Evolutionary conservation across 2,113 vertebrate species (phyloP), one percentile per base, ranked within the genome.

Genomic region (Cololabis saira): DNA sequence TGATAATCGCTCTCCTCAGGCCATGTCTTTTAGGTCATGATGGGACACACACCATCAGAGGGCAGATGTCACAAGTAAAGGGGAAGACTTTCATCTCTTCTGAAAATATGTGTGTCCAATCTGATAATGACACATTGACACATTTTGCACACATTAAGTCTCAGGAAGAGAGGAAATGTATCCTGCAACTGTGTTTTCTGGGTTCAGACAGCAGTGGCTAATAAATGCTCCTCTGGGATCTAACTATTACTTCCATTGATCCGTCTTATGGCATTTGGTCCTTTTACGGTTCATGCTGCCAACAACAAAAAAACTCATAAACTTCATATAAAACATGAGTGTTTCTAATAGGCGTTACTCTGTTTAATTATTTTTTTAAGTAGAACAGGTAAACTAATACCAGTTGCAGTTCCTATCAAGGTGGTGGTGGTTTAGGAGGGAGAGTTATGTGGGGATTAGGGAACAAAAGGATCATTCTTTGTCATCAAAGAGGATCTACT

Each of bases 381-480:
- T 60, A 40, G 66, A 82, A 59, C 51, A 80, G 68, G 67, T 62
- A 75, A 79, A 78, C 37, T 42, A 88, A 90, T 72, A 78, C 79
- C 27, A 37, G 33, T 37, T 37, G 33, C 33, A 37, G 33, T 37
- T 37, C 6, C 33, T 11, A 37, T 37, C 33, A 67, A 13, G 8
- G 69, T 92, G 92, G 83, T 89, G 49, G 17, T 17, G 37, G 21
- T 43, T 27, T 43, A 41, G 10, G 81, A 87, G 30, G 61, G 30
- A 71, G 93, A 93, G 82, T 88, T 77, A 65, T 70, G 86, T 57
- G 67, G 86, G 94, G 94, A 96, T 96, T 95, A 95, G 71, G 60
- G 92, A 94, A 94, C 95, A 93, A 94, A 94, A 94, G 94, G 92
- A 95, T 95, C 93, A 94, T 92, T 95, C 92, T 94, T 87, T 95